phyloP scores from a whole-genome alignment of 2,888 invertebrate species.

The Mesopsocus fuscifrons region DNA sequence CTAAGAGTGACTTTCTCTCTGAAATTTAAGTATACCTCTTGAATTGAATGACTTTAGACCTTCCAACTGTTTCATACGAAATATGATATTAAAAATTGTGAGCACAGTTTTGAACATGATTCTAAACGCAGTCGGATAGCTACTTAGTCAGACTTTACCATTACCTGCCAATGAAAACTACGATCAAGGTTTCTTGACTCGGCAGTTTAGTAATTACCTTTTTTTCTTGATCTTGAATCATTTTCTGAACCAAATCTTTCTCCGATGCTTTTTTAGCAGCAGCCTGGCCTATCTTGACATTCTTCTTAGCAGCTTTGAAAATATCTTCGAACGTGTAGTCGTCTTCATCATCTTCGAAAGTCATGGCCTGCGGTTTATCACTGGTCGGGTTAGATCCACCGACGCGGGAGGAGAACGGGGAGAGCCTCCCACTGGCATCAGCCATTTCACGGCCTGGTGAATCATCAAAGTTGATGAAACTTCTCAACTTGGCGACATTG shows the following conservation, averaged over 20 bases:
- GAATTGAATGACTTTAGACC: no score
- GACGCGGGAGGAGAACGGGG: constrained; percentile 31
- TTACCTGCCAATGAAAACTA: no score
- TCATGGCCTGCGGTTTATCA: constrained; percentile 7
- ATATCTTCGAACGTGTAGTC: constrained; percentile 74
- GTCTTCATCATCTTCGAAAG: constrained; percentile 43
- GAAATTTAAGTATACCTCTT: no score
- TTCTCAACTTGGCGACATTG: constrained; percentile 55
- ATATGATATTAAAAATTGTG: no score
- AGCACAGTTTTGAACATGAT: no score
- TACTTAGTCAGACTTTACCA: no score
- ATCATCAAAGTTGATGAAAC: constrained; percentile 34
- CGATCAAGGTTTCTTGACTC: no score
- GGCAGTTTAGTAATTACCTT: no score
- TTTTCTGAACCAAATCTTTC: not conserved
- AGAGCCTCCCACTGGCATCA: constrained; percentile 21
- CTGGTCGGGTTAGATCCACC: constrained; percentile 25
- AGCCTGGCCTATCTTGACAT: constrained; percentile 29
- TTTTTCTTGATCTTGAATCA: constrained; percentile 1
- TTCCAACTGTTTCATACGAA: no score
- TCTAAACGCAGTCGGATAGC: no score
- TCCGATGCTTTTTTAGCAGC: constrained; percentile 30
- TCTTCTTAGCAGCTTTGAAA: constrained; percentile 53
- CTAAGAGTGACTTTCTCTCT: no score
- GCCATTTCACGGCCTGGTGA: not conserved